A percentile compares a stretch with the other conserved stretches of the same genome.
phyloP scores from a whole-genome alignment of 2,888 invertebrate genomes.

The Acanthacorydalis orientalis region DNA sequence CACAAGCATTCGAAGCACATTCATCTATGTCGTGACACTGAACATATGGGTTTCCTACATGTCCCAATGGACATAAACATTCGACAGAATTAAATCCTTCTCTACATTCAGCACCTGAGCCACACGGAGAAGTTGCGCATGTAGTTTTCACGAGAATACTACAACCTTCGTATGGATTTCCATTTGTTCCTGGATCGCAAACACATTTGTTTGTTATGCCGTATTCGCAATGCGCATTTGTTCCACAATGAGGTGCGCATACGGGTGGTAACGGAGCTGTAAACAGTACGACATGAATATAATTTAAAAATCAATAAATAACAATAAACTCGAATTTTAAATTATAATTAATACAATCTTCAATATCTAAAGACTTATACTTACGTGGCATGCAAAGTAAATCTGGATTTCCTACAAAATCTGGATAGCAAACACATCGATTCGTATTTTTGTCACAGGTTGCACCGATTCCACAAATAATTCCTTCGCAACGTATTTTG shows the following conservation, averaged over 20 bases:
- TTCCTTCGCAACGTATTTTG: slow-evolving; percentile 72
- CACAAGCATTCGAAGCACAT: slow-evolving; percentile 63
- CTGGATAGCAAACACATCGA: slow-evolving; percentile 72
- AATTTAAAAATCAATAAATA: neutral
- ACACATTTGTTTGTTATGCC: slow-evolving; percentile 56
- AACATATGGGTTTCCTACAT: slow-evolving; percentile 74
- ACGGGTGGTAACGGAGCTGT: slow-evolving; percentile 58
- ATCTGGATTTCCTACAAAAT: slow-evolving; percentile 79
- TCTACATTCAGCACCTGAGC: slow-evolving; percentile 62
- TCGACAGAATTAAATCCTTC: slow-evolving; percentile 57
- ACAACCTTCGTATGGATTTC: slow-evolving; percentile 78
- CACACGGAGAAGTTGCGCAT: slow-evolving; percentile 58
- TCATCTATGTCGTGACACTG: slow-evolving; percentile 74
- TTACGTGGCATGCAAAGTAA: slow-evolving; percentile 82
- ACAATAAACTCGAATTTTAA: no score
- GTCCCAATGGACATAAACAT: slow-evolving; percentile 70
- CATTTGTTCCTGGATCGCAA: slow-evolving; percentile 67
- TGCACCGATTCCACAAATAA: slow-evolving; percentile 78
- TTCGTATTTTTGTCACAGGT: slow-evolving; percentile 65
- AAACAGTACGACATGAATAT: no score
- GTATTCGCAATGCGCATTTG: slow-evolving; percentile 78
- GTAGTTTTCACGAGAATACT: slow-evolving; percentile 49
- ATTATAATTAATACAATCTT: neutral
- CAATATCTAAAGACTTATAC: slow-evolving; percentile 21
- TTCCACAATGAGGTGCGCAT: slow-evolving; percentile 65